These are phyloP conservation scores for Pheosia gnoma DNA, from an alignment of 2,888 invertebrate species.

Conservation along the genomic window DNA sequence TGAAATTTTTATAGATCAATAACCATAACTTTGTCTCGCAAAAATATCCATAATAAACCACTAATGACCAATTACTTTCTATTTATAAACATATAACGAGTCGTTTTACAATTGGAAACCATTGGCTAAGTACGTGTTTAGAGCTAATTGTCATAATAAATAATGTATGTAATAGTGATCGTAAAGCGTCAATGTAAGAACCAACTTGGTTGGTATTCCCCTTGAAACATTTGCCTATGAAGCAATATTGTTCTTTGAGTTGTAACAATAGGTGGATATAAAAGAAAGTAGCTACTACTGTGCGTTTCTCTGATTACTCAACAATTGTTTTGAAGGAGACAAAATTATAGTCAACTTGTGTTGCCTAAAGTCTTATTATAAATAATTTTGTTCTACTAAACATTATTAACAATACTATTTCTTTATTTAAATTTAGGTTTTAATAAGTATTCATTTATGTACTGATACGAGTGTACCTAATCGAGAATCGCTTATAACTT, in stretches of 20 bases:
- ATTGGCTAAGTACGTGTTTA: slow-evolving; percentile 19
- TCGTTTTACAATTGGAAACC: slow-evolving; percentile 13
- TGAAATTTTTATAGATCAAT: neutral
- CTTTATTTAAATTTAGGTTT: too few relatives aligned
- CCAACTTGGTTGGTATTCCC: neutral
- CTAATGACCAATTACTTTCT: slow-evolving; percentile 3
- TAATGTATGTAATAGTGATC: neutral
- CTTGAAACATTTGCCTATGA: neutral
- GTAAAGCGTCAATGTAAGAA: neutral
- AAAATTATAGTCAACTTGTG: neutral
- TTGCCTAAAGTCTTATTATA: too few relatives aligned
- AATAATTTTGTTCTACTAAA: too few relatives aligned
- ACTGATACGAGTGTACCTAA: too few relatives aligned
- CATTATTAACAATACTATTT: too few relatives aligned
- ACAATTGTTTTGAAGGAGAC: neutral
- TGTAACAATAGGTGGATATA: neutral
- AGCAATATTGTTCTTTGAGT: neutral
- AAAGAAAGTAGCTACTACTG: neutral
- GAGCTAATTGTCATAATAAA: slow-evolving; percentile 11
- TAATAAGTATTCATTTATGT: too few relatives aligned
- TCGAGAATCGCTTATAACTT: too few relatives aligned
- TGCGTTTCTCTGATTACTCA: neutral
- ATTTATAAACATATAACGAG: neutral
- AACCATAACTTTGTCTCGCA: neutral
- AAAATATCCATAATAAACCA: neutral